Base-by-base conservation (phyloP, 2,888 invertebrate genomes). In the Congeria kusceri region DNA sequence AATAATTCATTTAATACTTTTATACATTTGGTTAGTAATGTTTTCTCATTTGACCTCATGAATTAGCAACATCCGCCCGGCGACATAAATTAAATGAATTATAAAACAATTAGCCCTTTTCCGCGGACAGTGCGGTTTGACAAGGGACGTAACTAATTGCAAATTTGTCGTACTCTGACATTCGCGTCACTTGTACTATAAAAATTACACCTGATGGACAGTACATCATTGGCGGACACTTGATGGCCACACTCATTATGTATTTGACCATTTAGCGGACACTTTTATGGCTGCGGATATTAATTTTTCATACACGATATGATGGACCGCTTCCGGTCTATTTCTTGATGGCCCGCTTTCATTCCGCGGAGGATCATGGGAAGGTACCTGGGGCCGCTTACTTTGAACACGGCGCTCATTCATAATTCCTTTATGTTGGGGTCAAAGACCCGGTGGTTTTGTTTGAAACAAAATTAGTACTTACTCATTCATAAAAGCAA, bases 211-310 rank as follows among this genome's bases (percentile, higher is more conserved):
- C 77, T 70, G 39, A 20, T 29, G 53, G 69, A 78, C 70, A 59
- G 67, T 83, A 79, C 74, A 77, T 83, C 83, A 83, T 76, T 79
- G 79, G 83, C 64, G 79, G 83, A 79, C 79, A 74, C 66, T 59
- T 57, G 57, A 32, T 70, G 79, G 66, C 73, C 83, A 71, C 62
- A 47, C 67, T 83, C 72, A 83, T 83, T 67, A 83, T 83, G 83
- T 53, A 79, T 47, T 72, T 65, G 23, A 25, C 74, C 74, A 74
- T 83, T 79, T 63, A 77, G 25, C 67, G 67, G 83, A 73, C 79
- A 61, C 53, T 76, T 80, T 76, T 68, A 74, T 77, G 49, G 59
- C 79, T 66, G 56, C 67, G 67, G 71, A 77, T 63, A 83, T 77
- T 68, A 73, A 74, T 74, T 68, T 63, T 47, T 70, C 49, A 62